phyloP scores from a whole-genome alignment of 2,113 vertebrate species.

The Silurus asotus region DNA sequence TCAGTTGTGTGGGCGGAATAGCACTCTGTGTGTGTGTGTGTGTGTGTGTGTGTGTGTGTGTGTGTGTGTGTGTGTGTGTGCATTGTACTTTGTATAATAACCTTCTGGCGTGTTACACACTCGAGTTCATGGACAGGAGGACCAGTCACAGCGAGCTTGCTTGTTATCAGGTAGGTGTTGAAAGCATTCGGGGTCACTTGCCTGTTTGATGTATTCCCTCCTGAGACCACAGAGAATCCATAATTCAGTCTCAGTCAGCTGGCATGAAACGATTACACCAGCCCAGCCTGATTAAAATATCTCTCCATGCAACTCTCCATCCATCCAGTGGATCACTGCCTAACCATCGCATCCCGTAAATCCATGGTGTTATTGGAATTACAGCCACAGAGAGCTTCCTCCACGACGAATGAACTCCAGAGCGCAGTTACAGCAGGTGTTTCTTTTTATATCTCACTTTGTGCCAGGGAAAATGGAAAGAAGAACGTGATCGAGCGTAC shows the following conservation, averaged over 20 bases:
- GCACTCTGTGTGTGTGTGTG: constrained; percentile 40
- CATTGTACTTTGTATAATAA: constrained; percentile 42
- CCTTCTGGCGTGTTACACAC: constrained; percentile 32
- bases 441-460: constrained; percentile 24
- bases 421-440: not conserved
- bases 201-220: constrained; percentile 59
- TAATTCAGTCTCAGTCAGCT: constrained; percentile 43
- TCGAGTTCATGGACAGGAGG: constrained; percentile 38
- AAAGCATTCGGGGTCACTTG: constrained; percentile 69
- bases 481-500: not conserved
- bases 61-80: constrained; percentile 26
- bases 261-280: constrained; percentile 44
- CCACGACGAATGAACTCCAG: not conserved
- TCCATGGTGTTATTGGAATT: constrained; percentile 7
- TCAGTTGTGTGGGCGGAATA: constrained; percentile 59
- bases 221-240: constrained; percentile 30
- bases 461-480: not conserved
- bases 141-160: constrained; percentile 64
- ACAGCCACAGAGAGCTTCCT: not conserved
- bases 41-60: constrained; percentile 45
- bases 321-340: not conserved
- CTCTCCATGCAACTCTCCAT: not conserved
- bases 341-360: not conserved
- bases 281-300: constrained; percentile 31
- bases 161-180: constrained; percentile 68